Conservation (phyloP, 64 coral and sea anemone genomes). For the Catalaphyllia jardinei region DNA sequence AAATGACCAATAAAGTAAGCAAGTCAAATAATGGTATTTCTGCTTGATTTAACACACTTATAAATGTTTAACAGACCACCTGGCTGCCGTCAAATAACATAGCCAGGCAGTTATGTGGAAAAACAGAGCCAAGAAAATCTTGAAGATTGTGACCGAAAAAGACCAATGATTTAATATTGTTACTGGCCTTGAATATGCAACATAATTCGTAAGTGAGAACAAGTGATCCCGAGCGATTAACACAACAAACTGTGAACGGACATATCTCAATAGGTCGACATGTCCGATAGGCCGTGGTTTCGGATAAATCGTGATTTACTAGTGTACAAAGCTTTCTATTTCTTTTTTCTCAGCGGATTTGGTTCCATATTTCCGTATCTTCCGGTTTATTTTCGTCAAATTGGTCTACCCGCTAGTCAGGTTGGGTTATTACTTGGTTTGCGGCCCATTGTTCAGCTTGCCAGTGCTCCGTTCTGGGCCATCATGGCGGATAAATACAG, state of each 20-base stretch:
- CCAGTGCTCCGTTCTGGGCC: constrained; percentile 98
- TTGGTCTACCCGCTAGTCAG: constrained; percentile 88
- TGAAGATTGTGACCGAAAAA: background rate
- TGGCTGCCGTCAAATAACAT: constrained; percentile 28
- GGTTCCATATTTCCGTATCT: constrained; percentile 94
- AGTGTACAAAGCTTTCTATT: constrained; percentile 94
- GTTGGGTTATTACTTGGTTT: constrained; percentile 91
- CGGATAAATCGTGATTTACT: constrained; percentile 87
- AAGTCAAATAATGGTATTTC: constrained; percentile 4
- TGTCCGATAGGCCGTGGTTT: constrained; percentile 54
- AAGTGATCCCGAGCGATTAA: background rate
- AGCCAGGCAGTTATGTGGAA: constrained; percentile 24
- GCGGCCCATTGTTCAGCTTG: constrained; percentile 90
- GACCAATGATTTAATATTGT: background rate
- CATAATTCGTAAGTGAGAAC: background rate
- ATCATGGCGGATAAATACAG: constrained; percentile 94
- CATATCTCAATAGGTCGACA: background rate
- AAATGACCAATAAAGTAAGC: background rate
- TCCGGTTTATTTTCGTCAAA: constrained; percentile 95
- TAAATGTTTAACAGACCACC: constrained; percentile 37
- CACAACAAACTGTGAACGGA: background rate
- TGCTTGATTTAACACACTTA: constrained; percentile 42
- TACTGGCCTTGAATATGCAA: background rate
- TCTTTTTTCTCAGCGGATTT: constrained; percentile 92
- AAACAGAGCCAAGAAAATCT: constrained; percentile 4